phyloP scores from a whole-genome alignment of 2,113 vertebrate species.

The Apaloderma vittatum region DNA sequence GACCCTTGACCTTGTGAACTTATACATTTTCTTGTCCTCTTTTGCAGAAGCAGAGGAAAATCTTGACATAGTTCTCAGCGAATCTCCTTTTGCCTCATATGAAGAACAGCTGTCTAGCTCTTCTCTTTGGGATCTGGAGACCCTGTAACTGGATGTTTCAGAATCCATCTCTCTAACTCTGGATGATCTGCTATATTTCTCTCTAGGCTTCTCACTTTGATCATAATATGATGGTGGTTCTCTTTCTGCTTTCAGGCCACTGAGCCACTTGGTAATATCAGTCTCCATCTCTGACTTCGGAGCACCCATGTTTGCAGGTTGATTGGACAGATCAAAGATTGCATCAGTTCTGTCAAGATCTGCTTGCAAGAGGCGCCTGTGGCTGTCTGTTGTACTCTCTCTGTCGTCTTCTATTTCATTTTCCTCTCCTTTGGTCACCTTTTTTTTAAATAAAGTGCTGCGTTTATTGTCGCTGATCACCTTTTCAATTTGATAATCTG shows the following conservation, averaged over 20 bases:
- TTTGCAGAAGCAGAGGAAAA: constrained; percentile 76
- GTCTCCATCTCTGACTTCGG: constrained; percentile 67
- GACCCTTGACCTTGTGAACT: constrained; percentile 72
- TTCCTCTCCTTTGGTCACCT: constrained; percentile 84
- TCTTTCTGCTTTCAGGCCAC: constrained; percentile 82
- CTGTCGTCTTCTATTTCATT: constrained; percentile 50
- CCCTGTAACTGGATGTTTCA: constrained; percentile 83
- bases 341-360: constrained; percentile 63
- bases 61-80: constrained; percentile 70
- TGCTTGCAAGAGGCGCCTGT: background rate
- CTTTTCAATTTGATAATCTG: constrained; percentile 90
- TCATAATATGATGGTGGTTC: constrained; percentile 69
- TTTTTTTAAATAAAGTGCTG: constrained; percentile 95
- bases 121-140: constrained; percentile 78
- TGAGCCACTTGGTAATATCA: constrained; percentile 88
- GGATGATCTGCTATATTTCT: constrained; percentile 74
- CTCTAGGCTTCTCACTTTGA: constrained; percentile 69
- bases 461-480: constrained; percentile 91
- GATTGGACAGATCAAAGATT: constrained; percentile 60
- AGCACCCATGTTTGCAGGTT: constrained; percentile 45
- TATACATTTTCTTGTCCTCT: constrained; percentile 68
- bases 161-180: constrained; percentile 69
- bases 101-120: constrained; percentile 71
- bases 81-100: constrained; percentile 66
- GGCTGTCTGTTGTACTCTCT: constrained; percentile 57